Base-by-base conservation (phyloP, 2,797 vertebrate genomes). In the Crocidura indochinensis region DNA sequence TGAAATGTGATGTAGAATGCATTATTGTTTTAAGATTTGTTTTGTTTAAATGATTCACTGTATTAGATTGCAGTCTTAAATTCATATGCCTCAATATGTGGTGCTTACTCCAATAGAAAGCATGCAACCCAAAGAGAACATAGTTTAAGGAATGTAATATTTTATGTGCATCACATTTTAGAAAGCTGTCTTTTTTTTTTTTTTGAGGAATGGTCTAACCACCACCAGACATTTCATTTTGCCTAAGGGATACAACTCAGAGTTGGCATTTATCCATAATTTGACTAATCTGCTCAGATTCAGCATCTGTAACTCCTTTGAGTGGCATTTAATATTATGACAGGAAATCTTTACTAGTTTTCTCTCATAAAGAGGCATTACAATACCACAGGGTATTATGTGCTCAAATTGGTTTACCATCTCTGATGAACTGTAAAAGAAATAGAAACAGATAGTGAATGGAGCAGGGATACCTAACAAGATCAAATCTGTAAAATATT, bases 301-400 rank as follows among this genome's bases (percentile, higher is more conserved):
- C 72, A 96, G 84, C 91, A 96, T 97, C 93, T 97, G 92, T 91
- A 96, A 96, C 46, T 94, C 87, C 91, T 97, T 96, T 96, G 94
- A 94, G 77, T 95, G 90, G 86, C 77, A 94, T 93, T 96, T 94
- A 86, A 69, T 46, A 73, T 92, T 96, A 93, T 90, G 88, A 95
- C 88, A 95, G 91, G 94, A 86, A 92, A 38, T 75, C 94, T 95
- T 97, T 93, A 94, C 91, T 92, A n/a, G 5, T 93, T 95, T 96
- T 96, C 84, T 97, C 46, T 94, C 92, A 95, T 86, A 96, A 94
- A 68, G 83, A 85, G 96, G 93, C 38, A 72, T 96, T 94, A 93
- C 69, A 76, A 94, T 80, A 74, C 8, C 68, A 17, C 88, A 22
- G 27, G 90, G 51, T 60, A 85, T 86, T 88, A 71, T 51, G 71